Evolutionary conservation across 1,140 invertebrate genomes (phyloP).

Genomic region (Drosophila watanabei): DNA sequence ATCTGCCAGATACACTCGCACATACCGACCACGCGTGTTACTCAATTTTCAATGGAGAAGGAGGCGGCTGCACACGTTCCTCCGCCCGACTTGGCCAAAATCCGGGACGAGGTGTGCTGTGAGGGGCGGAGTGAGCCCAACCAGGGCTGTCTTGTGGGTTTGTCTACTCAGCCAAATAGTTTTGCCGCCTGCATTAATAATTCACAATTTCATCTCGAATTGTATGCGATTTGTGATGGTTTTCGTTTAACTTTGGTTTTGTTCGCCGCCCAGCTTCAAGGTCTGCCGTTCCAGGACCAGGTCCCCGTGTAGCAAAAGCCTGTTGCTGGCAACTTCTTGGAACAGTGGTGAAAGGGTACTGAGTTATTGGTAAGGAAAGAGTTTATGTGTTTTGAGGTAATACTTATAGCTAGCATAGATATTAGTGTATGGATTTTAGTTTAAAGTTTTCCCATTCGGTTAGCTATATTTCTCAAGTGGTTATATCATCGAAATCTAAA

Average conservation of each 20-base stretch:
- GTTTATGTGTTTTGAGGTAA: neutral
- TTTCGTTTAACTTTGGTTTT: constrained; percentile 69
- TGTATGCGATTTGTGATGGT: constrained; percentile 84
- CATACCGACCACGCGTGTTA: constrained; percentile 68
- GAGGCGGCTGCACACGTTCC: constrained; percentile 61
- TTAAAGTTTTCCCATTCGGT: no score
- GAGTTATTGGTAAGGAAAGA: neutral
- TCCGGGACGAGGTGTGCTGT: neutral
- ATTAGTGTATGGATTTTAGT: neutral
- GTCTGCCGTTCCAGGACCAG: constrained; percentile 27
- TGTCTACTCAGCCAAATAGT: constrained; percentile 83
- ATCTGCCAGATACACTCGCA: constrained; percentile 46
- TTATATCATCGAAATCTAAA: no score
- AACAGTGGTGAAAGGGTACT: constrained; percentile 10
- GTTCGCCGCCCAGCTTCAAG: constrained; percentile 39
- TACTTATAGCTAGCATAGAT: neutral
- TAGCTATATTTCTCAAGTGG: neutral
- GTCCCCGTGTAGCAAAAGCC: constrained; percentile 27
- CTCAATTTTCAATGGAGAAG: constrained; percentile 80
- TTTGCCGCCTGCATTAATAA: constrained; percentile 83
- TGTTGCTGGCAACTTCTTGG: constrained; percentile 57
- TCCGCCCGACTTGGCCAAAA: constrained; percentile 1
- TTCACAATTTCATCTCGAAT: constrained; percentile 85
- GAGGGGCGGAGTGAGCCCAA: constrained; percentile 6
- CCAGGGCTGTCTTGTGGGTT: constrained; percentile 57